Conservation (phyloP, 2,797 vertebrate genomes). For the Pangasius macronema region DNA sequence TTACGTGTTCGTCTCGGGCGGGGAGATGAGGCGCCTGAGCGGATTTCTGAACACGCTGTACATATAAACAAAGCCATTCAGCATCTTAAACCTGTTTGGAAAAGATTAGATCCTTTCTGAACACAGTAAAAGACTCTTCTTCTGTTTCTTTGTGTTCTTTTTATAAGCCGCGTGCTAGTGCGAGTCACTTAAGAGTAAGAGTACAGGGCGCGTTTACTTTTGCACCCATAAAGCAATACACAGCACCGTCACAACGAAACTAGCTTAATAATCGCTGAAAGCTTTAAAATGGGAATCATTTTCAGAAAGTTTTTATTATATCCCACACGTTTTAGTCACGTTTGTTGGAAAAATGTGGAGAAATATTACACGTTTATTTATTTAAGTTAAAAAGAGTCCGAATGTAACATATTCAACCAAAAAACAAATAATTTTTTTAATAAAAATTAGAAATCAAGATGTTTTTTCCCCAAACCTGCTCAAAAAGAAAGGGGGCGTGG, state of each 20-base stretch:
- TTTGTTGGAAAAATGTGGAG: neutral
- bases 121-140: constrained; percentile 13
- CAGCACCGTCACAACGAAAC: neutral
- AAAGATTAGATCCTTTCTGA: neutral
- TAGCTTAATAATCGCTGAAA: neutral
- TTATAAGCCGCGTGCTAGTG: neutral
- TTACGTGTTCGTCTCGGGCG: neutral
- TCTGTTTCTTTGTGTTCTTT: neutral
- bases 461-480: neutral
- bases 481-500: no score
- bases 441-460: neutral
- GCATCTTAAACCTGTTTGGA: constrained; percentile 3
- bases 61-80: neutral
- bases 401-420: neutral
- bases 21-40: constrained; percentile 18
- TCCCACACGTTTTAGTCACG: neutral
- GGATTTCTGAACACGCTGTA: constrained; percentile 11
- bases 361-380: neutral
- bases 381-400: neutral
- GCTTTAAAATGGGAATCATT: neutral
- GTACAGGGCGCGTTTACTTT: neutral
- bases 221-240: neutral
- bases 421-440: neutral
- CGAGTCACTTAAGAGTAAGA: neutral
- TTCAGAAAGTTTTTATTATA: neutral